Conservation (phyloP, 1,140 invertebrate species). For the Drosophila parabipectinata region DNA sequence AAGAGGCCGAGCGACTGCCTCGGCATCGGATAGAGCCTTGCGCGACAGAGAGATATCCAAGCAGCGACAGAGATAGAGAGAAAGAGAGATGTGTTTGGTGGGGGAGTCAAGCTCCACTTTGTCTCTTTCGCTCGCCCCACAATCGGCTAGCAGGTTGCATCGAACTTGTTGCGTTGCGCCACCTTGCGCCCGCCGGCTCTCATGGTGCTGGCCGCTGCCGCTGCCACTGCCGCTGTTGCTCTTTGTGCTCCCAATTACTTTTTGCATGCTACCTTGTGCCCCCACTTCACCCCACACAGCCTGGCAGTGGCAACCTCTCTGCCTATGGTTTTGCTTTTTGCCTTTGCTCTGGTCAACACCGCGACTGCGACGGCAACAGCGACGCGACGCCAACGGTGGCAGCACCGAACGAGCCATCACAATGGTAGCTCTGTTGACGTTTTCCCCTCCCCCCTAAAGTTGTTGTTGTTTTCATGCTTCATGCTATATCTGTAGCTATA, state of each 20-base stretch:
- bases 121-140: slow-evolving; percentile 3
- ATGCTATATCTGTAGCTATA: slow-evolving; percentile 21
- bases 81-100: slow-evolving; percentile 9
- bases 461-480: slow-evolving; percentile 51
- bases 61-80: slow-evolving; percentile 1
- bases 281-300: slow-evolving; percentile 69
- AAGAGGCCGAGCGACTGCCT: neutral
- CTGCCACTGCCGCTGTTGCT: slow-evolving; percentile 53
- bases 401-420: slow-evolving; percentile 32
- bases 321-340: slow-evolving; percentile 38
- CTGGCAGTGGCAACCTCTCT: slow-evolving; percentile 21
- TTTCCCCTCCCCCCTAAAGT: slow-evolving; percentile 27
- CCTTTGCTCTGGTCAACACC: slow-evolving; percentile 45
- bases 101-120: neutral
- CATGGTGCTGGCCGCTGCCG: slow-evolving; percentile 19
- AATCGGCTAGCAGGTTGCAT: slow-evolving; percentile 67
- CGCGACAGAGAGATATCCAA: slow-evolving; percentile 9
- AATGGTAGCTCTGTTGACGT: slow-evolving; percentile 64
- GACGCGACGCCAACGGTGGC: slow-evolving; percentile 10
- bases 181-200: slow-evolving; percentile 63
- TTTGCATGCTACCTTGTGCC: slow-evolving; percentile 78
- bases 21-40: neutral
- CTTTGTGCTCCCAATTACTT: slow-evolving; percentile 80
- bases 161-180: slow-evolving; percentile 74
- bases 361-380: slow-evolving; percentile 9